Evolutionary conservation across 2,113 vertebrate species (phyloP), one percentile per base, ranked within the genome.

Genomic region (Desmodus rotundus): DNA sequence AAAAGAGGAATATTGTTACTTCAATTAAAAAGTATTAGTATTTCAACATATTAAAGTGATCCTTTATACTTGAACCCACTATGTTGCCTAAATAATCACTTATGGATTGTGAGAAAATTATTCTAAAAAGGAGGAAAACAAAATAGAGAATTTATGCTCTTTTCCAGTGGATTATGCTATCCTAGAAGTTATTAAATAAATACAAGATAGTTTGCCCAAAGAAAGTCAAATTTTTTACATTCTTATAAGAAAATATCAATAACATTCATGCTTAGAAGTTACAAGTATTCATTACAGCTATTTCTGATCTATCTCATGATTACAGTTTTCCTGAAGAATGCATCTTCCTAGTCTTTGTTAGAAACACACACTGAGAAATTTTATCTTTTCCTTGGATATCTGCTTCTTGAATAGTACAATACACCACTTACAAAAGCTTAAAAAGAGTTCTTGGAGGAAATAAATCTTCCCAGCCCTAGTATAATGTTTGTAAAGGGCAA

Each of bases 251-350:
- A 61, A 1, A 97, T 6, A 20, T 41, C 89, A 93, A 94, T 96
- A 93, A 28, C 14, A 97, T 97, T 96, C 47, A 77, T 87, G 92
- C 88, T 67, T 78, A 95, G 63, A 28, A 96, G 92, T 96, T 97
- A 92, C 86, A 78, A 11, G 77, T 97, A 68, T 95, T 97, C 95
- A 97, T 97, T 97, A 95, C 28, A 97, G 20, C 45, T 90, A 20
- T 52, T 95, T 38, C 47, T 91, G 92, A 98, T 97, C 88, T 96
- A 87, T 80, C 76, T 95, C 33, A 84, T 94, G 97, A 98, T 98
- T 98, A 78, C 9, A 83, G 92, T 98, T 96, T 14, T 92, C 98
- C 58, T 45, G 5, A 92, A 97, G 70, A 96, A 50, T 87, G 24
- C 19, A 96, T 96, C 31, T 54, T 95, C 54, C 56, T 92, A 56